These are phyloP conservation scores for Coryphaenoides rupestris DNA, from an alignment of 2,113 vertebrate genomes.

Conservation along the genomic window DNA sequence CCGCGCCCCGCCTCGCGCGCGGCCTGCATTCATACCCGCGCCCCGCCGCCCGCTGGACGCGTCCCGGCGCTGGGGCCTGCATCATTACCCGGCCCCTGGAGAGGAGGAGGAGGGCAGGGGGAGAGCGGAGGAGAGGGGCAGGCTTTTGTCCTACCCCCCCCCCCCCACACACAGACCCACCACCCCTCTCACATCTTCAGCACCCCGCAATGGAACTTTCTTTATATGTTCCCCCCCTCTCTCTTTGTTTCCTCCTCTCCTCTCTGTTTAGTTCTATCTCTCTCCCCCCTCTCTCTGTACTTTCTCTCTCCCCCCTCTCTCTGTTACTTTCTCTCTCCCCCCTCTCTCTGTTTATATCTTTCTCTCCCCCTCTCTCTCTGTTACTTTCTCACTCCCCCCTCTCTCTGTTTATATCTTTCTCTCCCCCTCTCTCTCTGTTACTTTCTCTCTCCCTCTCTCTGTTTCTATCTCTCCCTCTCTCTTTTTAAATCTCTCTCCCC, in stretches of 20 bases:
- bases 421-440: no score
- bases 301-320: slow-evolving; percentile 15
- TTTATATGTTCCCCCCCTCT: no score
- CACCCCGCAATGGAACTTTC: slow-evolving; percentile 40
- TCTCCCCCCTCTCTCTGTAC: slow-evolving; percentile 19
- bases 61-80: no score
- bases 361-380: slow-evolving; percentile 16
- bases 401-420: slow-evolving; percentile 8
- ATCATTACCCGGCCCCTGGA: no score
- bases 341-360: slow-evolving; percentile 38
- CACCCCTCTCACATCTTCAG: slow-evolving; percentile 69
- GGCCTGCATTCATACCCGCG: no score
- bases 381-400: slow-evolving; percentile 14
- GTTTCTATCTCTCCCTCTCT: slow-evolving; percentile 31
- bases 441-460: slow-evolving; percentile 21
- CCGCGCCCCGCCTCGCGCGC: no score
- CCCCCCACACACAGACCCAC: no score
- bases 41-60: no score
- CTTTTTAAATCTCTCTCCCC: slow-evolving; percentile 10
- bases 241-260: slow-evolving; percentile 35
- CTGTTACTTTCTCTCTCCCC: slow-evolving; percentile 33
- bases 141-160: neutral
- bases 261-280: slow-evolving; percentile 18
- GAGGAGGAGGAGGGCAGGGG: no score
- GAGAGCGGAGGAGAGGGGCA: no score